phyloP scores from a whole-genome alignment of 2,113 vertebrate species.

The Dendropsophus ebraccatus region DNA sequence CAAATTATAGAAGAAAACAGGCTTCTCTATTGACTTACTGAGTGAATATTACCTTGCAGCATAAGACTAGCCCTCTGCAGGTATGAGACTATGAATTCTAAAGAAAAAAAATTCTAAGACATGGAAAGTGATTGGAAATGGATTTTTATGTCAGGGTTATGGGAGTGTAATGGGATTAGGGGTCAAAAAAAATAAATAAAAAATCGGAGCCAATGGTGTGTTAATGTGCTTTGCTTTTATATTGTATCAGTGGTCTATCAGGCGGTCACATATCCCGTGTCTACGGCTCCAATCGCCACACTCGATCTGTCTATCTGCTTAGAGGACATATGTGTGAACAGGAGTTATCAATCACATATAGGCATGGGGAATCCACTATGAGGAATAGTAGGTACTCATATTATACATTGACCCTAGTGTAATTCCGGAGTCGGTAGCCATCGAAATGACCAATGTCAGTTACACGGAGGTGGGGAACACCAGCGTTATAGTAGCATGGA shows the following conservation, averaged over 20 bases:
- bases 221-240: neutral
- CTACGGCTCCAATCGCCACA: neutral
- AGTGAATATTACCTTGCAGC: neutral
- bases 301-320: neutral
- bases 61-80: neutral
- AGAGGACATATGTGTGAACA: neutral
- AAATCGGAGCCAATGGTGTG: neutral
- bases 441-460: neutral
- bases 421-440: neutral
- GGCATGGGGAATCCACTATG: too few relatives aligned
- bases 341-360: neutral
- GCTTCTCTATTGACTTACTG: constrained; percentile 24
- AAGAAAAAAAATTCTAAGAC: neutral
- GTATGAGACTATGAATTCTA: too few relatives aligned
- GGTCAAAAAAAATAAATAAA: neutral
- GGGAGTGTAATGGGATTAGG: constrained; percentile 1
- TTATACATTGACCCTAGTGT: neutral
- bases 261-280: neutral
- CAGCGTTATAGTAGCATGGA: neutral
- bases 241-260: neutral
- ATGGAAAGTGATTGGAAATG: neutral
- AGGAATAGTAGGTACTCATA: neutral
- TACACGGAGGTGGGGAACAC: neutral
- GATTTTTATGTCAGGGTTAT: neutral
- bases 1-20: too few relatives aligned